Evolutionary conservation across 2,888 invertebrate species (phyloP).

Genomic region (Eupsilia transversa): DNA sequence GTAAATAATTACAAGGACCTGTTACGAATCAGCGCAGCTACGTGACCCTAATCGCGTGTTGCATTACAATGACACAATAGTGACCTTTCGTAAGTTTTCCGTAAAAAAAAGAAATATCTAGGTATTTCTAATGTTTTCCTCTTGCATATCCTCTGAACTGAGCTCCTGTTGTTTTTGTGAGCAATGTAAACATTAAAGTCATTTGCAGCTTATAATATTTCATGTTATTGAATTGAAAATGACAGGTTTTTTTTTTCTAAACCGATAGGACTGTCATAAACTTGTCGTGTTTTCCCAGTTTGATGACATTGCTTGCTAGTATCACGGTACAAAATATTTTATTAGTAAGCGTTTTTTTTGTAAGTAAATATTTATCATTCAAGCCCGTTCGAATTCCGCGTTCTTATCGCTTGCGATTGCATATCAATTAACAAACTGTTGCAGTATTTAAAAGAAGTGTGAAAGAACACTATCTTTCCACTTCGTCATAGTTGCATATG

Average conservation of each 20-base stretch:
- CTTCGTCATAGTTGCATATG: not conserved
- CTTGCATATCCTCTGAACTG: slow-evolving; percentile 10
- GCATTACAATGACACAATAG: slow-evolving; percentile 58
- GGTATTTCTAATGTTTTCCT: slow-evolving; percentile 48
- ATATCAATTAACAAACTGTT: slow-evolving; percentile 30
- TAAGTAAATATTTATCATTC: slow-evolving; percentile 13
- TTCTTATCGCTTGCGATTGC: slow-evolving; percentile 41
- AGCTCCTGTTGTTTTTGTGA: slow-evolving; percentile 11
- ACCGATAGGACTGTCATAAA: not conserved
- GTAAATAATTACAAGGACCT: slow-evolving; percentile 41
- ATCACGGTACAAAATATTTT: not conserved
- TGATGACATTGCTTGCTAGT: not conserved
- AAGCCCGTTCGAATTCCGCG: slow-evolving; percentile 21
- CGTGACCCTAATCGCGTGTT: slow-evolving; percentile 65
- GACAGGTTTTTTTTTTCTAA: not conserved
- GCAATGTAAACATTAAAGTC: not conserved
- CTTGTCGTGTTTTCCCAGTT: not conserved
- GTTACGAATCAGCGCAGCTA: slow-evolving; percentile 43
- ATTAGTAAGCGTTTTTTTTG: not conserved
- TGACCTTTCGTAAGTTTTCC: slow-evolving; percentile 62
- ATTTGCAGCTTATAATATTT: not conserved
- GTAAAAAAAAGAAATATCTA: slow-evolving; percentile 37
- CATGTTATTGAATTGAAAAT: not conserved
- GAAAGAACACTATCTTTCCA: not conserved
- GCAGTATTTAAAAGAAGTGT: not conserved